phyloP scores from a whole-genome alignment of 2,113 vertebrate species.

The Craseonycteris thonglongyai region DNA sequence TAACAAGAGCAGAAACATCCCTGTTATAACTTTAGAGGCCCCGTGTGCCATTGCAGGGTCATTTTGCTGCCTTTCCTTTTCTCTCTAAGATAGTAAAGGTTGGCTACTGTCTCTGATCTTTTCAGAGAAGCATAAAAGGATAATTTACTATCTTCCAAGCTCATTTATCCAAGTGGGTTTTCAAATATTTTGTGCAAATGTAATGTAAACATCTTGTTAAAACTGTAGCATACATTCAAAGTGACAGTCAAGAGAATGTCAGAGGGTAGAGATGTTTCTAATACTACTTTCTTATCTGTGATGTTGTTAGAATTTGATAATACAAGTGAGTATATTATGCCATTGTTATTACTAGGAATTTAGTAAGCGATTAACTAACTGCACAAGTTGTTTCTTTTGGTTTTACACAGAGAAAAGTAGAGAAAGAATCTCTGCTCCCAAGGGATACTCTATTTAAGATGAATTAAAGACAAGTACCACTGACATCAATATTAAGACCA shows the following conservation, averaged over 20 bases:
- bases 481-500: background rate
- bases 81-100: constrained; percentile 10
- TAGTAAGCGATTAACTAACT: background rate
- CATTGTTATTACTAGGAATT: background rate
- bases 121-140: background rate
- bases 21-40: constrained; percentile 23
- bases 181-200: constrained; percentile 22
- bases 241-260: background rate
- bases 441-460: background rate
- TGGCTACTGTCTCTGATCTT: background rate
- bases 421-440: background rate
- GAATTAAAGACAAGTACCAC: background rate
- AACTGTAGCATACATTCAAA: background rate
- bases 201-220: constrained; percentile 19
- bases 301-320: constrained; percentile 17
- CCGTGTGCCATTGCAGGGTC: background rate
- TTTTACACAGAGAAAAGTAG: background rate
- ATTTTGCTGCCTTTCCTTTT: background rate
- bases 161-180: constrained; percentile 9
- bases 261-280: background rate
- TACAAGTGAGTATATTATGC: background rate
- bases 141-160: constrained; percentile 29
- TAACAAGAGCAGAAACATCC: constrained; percentile 59
- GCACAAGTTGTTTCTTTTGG: background rate
- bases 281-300: constrained; percentile 10